Conservation (phyloP, 2,797 vertebrate species). For the Chrysocyon brachyurus region DNA sequence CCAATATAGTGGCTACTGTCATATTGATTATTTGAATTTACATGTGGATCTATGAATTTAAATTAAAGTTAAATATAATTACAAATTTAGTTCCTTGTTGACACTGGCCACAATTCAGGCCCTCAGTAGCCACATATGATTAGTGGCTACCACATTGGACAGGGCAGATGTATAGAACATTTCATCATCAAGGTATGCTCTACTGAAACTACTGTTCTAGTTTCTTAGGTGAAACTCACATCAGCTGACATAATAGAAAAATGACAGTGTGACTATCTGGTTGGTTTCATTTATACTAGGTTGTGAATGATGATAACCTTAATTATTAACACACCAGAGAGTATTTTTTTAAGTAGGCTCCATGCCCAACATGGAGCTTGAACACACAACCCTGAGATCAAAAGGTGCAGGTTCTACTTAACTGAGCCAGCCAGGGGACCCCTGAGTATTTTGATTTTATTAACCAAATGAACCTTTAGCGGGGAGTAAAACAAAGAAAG, state of each 20-base stretch:
- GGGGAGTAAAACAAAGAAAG: neutral
- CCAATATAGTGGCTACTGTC: neutral
- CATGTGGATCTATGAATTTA: neutral
- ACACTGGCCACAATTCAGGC: neutral
- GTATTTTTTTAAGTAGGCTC: neutral
- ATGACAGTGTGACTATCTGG: neutral
- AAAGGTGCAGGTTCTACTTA: neutral
- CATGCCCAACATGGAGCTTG: neutral
- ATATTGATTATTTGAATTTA: neutral
- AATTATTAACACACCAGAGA: neutral
- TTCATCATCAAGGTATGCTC: neutral
- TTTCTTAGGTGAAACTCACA: neutral
- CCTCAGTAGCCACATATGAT: neutral
- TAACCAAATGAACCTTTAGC: neutral
- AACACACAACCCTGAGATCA: neutral
- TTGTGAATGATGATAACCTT: neutral
- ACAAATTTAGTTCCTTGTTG: neutral
- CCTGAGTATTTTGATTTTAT: neutral
- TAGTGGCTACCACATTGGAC: neutral
- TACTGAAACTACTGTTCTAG: neutral
- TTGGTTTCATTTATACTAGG: neutral
- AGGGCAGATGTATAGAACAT: neutral
- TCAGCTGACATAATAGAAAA: neutral
- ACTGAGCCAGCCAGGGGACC: neutral
- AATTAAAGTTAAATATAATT: constrained; percentile 18